These are phyloP conservation scores for Hystrix cristata DNA, from an alignment of 2,113 vertebrate species.

Conservation along the genomic window DNA sequence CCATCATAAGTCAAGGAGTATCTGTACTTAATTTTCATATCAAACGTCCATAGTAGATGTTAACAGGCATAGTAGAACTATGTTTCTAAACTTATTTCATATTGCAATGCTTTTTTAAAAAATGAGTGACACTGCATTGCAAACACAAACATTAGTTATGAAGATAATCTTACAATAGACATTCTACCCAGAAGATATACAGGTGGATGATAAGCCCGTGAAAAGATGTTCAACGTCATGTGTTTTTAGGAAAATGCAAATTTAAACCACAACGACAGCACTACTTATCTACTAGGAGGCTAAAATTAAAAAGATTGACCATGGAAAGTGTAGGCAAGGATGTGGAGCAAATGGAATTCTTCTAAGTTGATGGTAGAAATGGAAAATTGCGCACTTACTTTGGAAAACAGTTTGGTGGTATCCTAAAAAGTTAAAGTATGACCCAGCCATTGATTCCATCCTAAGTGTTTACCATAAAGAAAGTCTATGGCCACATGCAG, in stretches of 20 bases:
- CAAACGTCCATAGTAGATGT: not conserved
- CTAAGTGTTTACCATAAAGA: not conserved
- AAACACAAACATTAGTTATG: not conserved
- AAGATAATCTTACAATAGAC: not conserved
- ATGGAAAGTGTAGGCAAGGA: not conserved
- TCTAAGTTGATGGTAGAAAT: not conserved
- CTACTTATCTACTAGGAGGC: not conserved
- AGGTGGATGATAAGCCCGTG: not conserved
- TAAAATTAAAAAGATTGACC: not conserved
- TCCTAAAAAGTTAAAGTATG: not conserved
- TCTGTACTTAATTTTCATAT: not conserved
- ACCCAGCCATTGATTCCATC: not conserved
- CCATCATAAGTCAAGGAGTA: not conserved
- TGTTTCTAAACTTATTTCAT: not conserved
- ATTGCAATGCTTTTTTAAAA: not conserved
- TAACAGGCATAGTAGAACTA: not conserved
- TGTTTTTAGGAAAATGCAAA: not conserved
- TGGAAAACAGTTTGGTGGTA: not conserved
- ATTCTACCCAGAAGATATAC: not conserved
- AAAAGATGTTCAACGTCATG: not conserved
- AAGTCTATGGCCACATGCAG: not conserved
- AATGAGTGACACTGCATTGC: not conserved
- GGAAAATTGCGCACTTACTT: not conserved
- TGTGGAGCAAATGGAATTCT: not conserved
- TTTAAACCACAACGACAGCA: not conserved